Evolutionary conservation across 2,888 invertebrate genomes (phyloP), one percentile per base, ranked within the genome.

Genomic region (Helobdella robusta): DNA sequence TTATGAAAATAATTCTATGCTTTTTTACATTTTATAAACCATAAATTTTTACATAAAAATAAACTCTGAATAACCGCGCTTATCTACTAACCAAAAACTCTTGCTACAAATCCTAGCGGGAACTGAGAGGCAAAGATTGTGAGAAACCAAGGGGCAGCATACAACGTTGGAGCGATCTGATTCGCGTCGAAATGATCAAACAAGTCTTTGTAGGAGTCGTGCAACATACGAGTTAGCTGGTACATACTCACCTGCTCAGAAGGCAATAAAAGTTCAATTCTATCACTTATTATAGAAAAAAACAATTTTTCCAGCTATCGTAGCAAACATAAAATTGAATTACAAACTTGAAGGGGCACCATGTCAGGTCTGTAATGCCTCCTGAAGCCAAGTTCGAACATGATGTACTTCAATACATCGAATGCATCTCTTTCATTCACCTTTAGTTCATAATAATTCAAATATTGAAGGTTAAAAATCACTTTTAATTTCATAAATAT

Each of bases 51-150:
- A n/a, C n/a, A n/a, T n/a, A n/a, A n/a, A n/a, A n/a, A n/a, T n/a
- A n/a, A n/a, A n/a, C 15, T n/a, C 48, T 2, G 8, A 36, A 2
- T 4, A 64, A 15, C 44, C 6, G n/a, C 52, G 30, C 15, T 4
- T 46, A 74, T 72, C 73, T 44, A 70, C 77, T 73, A 76, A 90
- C 90, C 94, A 75, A 93, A 91, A 0, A 94, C 89, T 72, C 94
- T 84, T 0, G 91, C 89, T 25, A 94, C 94, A 80, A 95, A 94
- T 1, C 93, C 94, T 25, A 95, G 81, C 0, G 94, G 92, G 78
- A 95, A 95, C 80, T 94, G 93, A 63, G 94, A 94, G 50, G 95
- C 92, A 81, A 95, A 95, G 40, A 92, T 82, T 0, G 95, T 95
- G 2, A 95, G 84, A 76, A 95, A 87, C 95, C 95, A 95, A 0